Evolutionary conservation across 2,888 invertebrate species (phyloP), one percentile per base, ranked within the genome.

Genomic region (Lepidocyrtoides sp.): DNA sequence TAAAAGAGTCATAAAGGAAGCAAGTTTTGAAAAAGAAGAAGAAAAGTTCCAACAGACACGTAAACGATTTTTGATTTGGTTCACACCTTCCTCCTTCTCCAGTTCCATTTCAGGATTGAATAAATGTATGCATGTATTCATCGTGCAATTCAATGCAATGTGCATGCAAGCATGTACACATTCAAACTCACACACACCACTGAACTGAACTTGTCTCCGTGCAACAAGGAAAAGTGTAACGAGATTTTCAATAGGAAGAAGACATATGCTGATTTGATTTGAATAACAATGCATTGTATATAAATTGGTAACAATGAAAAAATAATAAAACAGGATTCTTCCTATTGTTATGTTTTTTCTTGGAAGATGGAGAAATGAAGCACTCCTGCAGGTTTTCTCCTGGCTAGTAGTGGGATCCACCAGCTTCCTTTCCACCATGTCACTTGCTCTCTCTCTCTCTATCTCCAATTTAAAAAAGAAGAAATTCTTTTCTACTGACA

Each of bases 221-320:
- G 14, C 5, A 32, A 26, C 12, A 41, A 44, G n/a, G 32, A 32
- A 66, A 66, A 1, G n/a, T 12, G 20, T 17, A 17, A 17, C 1
- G 23, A 60, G 26, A 60, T 60, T 41, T 44, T 48, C 44, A 72
- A 57, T 51, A 77, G 32, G n/a, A 29, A 29, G 51, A 57, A 57
- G 0, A 32, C n/a, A 32, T 79, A 12, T 32, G 54, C 54, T 79
- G 79, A 79, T 57, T 79, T 57, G 66, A 87, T 87, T 87, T 66
- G 79, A 87, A 88, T 88, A 72, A 87, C 66, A 87, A 88, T 86
- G 8, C 72, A 20, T 51, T 17, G n/a, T 77, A 77, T 66, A 66
- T 51, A 84, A 84, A 84, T 29, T 17, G 29, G 51, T 79, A 17
- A 84, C 69, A 48, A 32, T 72, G 41, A 36, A 79, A 20, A 29